These are phyloP conservation scores for Oreonectes daqikongensis DNA, from an alignment of 2,797 vertebrate genomes.

Conservation along the genomic window DNA sequence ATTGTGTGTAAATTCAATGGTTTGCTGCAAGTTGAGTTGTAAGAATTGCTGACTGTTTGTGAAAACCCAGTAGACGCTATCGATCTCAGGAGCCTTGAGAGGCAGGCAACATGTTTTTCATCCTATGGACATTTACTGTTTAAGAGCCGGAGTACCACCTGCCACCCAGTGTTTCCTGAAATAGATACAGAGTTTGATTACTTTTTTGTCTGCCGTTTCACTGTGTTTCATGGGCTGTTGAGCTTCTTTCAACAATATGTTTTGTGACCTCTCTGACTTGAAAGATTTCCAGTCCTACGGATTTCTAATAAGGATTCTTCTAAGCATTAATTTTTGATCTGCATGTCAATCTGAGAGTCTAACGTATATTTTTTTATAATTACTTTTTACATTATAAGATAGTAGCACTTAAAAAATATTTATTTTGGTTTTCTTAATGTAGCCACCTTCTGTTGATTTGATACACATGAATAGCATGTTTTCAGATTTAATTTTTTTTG, in stretches of 20 bases:
- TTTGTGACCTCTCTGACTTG: slow-evolving; percentile 51
- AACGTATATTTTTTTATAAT: not conserved
- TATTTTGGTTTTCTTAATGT: too few species aligned
- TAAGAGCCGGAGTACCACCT: slow-evolving; percentile 23
- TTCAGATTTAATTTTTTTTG: too few species aligned
- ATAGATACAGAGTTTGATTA: slow-evolving; percentile 54
- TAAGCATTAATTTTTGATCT: not conserved
- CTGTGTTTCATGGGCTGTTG: slow-evolving; percentile 31
- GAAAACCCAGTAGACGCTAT: slow-evolving; percentile 39
- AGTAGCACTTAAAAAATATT: too few species aligned
- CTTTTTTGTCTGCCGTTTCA: slow-evolving; percentile 46
- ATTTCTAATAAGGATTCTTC: not conserved
- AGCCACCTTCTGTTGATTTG: too few species aligned
- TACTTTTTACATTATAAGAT: too few species aligned
- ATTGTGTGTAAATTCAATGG: not conserved
- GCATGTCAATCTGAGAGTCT: not conserved
- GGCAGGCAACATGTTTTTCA: slow-evolving; percentile 49
- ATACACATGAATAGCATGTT: too few species aligned
- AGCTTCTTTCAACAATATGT: slow-evolving; percentile 57
- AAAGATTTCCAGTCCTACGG: slow-evolving; percentile 43
- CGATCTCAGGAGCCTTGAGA: slow-evolving; percentile 56
- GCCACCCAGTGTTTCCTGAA: slow-evolving; percentile 51
- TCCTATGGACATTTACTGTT: slow-evolving; percentile 50
- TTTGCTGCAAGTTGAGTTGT: slow-evolving; percentile 2
- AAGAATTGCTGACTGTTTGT: not conserved